Evolutionary conservation across 2,113 vertebrate genomes (phyloP).

Genomic region (Hippocampus barbouri): DNA sequence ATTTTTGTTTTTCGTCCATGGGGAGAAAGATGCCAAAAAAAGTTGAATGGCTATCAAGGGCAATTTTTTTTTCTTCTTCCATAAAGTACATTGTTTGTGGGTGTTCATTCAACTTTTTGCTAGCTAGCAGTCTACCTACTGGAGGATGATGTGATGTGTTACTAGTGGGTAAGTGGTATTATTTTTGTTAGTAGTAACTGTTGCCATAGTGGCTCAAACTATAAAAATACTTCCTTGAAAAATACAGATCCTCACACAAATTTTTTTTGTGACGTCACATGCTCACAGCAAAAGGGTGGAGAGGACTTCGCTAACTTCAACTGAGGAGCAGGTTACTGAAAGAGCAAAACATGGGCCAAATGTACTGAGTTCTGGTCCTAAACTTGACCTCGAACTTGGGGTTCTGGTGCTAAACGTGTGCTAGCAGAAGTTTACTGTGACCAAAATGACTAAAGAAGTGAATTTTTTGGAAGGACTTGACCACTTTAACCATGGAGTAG

Average conservation of each 20-base stretch:
- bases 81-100: no score
- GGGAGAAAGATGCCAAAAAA: not conserved
- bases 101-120: not conserved
- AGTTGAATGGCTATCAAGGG: not conserved
- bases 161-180: not conserved
- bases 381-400: no score
- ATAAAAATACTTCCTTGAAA: not conserved
- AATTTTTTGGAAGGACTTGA: not conserved
- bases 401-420: not conserved
- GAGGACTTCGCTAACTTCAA: not conserved
- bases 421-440: not conserved
- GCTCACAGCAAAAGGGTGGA: not conserved
- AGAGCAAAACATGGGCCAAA: not conserved
- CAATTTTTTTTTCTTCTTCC: no score
- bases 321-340: not conserved
- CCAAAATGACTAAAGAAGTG: not conserved
- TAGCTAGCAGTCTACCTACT: not conserved
- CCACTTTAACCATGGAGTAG: not conserved
- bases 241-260: no score
- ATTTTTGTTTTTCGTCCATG: not conserved
- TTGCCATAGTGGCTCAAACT: not conserved
- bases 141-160: not conserved
- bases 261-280: not conserved
- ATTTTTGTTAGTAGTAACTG: not conserved
- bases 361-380: no score